Evolutionary conservation across 2,113 vertebrate species (phyloP).

Genomic region (Arenaria interpres): DNA sequence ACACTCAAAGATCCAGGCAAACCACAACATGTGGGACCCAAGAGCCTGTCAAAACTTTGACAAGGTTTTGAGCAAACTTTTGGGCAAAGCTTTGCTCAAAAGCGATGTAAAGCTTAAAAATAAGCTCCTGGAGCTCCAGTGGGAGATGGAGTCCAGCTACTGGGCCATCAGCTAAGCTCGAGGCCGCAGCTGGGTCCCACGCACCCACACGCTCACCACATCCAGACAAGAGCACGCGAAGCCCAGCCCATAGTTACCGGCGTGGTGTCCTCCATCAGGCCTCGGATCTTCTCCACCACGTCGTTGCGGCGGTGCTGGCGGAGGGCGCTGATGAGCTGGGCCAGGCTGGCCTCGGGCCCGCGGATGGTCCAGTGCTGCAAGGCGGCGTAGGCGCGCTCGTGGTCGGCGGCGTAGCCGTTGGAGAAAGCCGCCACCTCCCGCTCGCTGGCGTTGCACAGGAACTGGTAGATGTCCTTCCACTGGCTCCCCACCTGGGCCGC

Average conservation of each 20-base stretch:
- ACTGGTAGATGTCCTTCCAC: constrained; percentile 95
- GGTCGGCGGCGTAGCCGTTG: constrained; percentile 87
- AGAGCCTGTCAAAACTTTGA: not conserved
- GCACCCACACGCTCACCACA: accelerated
- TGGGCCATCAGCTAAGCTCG: accelerated
- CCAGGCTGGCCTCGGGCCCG: constrained; percentile 92
- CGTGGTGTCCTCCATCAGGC: constrained; percentile 92
- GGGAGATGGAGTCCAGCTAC: not conserved
- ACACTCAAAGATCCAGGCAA: not conserved
- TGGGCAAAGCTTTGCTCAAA: not conserved
- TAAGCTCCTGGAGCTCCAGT: accelerated
- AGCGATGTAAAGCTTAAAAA: not conserved
- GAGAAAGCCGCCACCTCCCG: constrained; percentile 92
- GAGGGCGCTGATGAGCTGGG: constrained; percentile 91
- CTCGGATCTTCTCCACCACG: constrained; percentile 94
- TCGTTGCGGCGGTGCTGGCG: constrained; percentile 92
- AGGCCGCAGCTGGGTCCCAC: accelerated
- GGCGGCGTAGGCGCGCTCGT: constrained; percentile 90
- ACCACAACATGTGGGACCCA: accelerated
- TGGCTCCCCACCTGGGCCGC: constrained; percentile 91
- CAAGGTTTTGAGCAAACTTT: not conserved
- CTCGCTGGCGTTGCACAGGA: constrained; percentile 90
- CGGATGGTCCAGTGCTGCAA: constrained; percentile 96
- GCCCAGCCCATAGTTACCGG: constrained; percentile 74
- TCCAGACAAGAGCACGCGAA: accelerated